Base-by-base conservation (phyloP, 2,113 vertebrate species). In the Elanus axillaris region DNA sequence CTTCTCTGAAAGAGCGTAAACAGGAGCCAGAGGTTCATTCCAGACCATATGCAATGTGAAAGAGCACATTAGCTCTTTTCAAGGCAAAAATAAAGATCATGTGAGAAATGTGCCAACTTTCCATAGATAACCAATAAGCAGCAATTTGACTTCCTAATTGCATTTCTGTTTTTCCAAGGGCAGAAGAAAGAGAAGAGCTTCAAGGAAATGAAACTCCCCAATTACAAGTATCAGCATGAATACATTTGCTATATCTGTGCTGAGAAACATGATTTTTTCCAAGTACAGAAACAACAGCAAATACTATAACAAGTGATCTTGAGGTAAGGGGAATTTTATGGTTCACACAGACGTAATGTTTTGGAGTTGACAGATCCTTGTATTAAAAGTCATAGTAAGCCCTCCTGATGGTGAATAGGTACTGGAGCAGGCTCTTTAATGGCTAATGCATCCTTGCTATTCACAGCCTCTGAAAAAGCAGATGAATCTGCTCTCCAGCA, bases 171-270 rank as follows among this genome's bases (percentile, higher is more conserved):
- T 97, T 88, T 66, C 71, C 80, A 95, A 88, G 62, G 62, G 38
- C 71, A 86, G 45, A 43, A 11, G 79, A 91, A 92, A 92, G 86
- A 93, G 73, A 92, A 95, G 82, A 86, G 50, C 17, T 82, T 94
- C 94, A 66, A 93, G 95, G 97, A 97, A 97, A 94, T 69, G 95
- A 97, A 97, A 97, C 95, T 96, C 38, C 52, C 25, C 21, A 18
- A 17, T 47, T 19, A 36, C 66, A 94, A 86, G 69, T 66, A 95
- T 97, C 94, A 89, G 93, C 84, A 95, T 15, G 75, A 96, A 36
- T 47, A 58, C 3, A 10, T 34, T 38, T 90, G 81, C 67, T 63
- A 0, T 38, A 67, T 79, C 38, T 60, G 58, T 55, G 50, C 71
- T 78, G 88, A 89, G 75, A 86, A 95, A 79, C 50, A n/a, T 23